Base-by-base conservation (phyloP, 2,888 invertebrate genomes). In the Athalia rosae region DNA sequence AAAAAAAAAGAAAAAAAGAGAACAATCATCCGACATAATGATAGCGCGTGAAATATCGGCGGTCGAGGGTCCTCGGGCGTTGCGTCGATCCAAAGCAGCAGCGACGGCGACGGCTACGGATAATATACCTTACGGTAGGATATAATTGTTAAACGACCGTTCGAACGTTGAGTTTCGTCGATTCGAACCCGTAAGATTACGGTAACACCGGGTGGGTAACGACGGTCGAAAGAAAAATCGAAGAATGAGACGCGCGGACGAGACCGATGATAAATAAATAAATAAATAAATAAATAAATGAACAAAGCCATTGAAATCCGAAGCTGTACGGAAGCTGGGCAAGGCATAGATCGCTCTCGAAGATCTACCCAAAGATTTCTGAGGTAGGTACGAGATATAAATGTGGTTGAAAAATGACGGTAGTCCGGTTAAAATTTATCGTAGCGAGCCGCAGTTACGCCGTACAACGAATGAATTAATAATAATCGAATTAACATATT, bases 401-500 rank as follows among this genome's bases (percentile, higher is more conserved):
- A 58, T 45, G 47, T 13, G 7, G 47, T 61, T 8, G n/a, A 11
- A 5, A 7, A 11, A 4, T n/a, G 13, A 41, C 50, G 67, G 15
- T 67, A 67, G 67, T 67, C 67, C 48, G 53, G 56, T 58, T 9
- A 56, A 45, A 45, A 58, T 71, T 71, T 43, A 43, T 71, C 56
- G 45, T 62, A 62, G 4, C 3, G n/a, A 4, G 41, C 5, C 9
- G 4, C 0, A 41, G 45, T 28, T n/a, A 28, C 28, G 4, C 15
- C 9, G 43, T 11, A 15, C 67, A 67, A n/a, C 13, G 28, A 71
- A 43, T 58, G 71, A 71, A 71, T 71, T 3, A 28, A 61, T 71
- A 58, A 71, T 58, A 71, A 71, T 71, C 13, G 58, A 71, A 71
- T 71, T 71, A 71, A 50, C 71, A 71, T 71, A 69, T 69, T 66